These are phyloP conservation scores for Kuschelorhynchus macadamiae DNA, from an alignment of 2,888 invertebrate genomes.

Conservation along the genomic window DNA sequence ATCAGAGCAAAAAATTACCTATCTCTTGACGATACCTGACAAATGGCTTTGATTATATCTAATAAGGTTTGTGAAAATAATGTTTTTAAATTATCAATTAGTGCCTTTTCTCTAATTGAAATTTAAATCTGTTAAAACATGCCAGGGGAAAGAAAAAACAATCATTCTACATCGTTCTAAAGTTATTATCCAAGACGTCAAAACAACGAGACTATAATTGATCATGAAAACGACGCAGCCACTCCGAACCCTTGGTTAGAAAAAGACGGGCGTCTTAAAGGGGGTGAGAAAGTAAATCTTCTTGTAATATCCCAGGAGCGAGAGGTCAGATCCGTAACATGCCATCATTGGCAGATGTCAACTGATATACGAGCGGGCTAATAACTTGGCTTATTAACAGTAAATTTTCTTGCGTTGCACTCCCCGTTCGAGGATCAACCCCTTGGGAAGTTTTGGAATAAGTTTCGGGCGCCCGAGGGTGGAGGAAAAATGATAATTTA, in stretches of 20 bases:
- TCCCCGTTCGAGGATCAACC: slow-evolving; percentile 40
- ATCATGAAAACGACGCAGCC: slow-evolving; percentile 61
- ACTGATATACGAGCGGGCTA: slow-evolving; percentile 69
- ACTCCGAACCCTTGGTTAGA: slow-evolving; percentile 31
- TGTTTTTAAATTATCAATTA: too few species aligned
- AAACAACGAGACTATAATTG: slow-evolving; percentile 69
- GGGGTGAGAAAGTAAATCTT: slow-evolving; percentile 44
- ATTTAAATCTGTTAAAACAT: too few species aligned
- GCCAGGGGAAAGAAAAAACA: slow-evolving; percentile 3
- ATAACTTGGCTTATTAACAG: slow-evolving; percentile 53
- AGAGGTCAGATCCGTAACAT: slow-evolving; percentile 61
- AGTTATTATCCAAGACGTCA: slow-evolving; percentile 68
- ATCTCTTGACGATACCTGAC: too few species aligned
- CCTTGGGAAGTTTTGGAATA: slow-evolving; percentile 42
- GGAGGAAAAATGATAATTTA: slow-evolving; percentile 38
- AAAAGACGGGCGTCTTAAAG: slow-evolving; percentile 23
- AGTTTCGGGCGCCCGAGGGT: slow-evolving; percentile 29
- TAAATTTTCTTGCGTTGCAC: slow-evolving; percentile 48
- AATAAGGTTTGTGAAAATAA: too few species aligned
- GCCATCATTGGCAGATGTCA: slow-evolving; percentile 70
- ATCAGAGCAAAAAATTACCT: too few species aligned
- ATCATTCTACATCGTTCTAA: slow-evolving; percentile 57
- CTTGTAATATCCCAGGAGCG: slow-evolving; percentile 32
- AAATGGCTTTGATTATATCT: too few species aligned
- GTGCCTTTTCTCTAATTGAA: too few species aligned